Evolutionary conservation across 2,888 invertebrate genomes (phyloP).

Genomic region (Amphipoea oculea): DNA sequence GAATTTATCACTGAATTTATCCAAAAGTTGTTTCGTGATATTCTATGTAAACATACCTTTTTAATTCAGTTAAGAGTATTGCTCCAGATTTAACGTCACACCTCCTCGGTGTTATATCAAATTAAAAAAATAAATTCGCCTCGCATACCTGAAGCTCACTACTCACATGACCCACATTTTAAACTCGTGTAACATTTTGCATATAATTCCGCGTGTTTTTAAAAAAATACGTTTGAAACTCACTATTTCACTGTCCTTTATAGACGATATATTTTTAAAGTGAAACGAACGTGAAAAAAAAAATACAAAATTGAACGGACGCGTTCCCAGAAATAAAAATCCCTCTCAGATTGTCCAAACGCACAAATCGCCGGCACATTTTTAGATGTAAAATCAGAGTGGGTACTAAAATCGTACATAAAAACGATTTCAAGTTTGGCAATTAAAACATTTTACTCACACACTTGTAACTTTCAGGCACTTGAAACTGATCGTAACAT

Average conservation of each 20-base stretch:
- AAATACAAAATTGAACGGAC: conserved; percentile 37
- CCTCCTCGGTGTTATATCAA: conserved; percentile 29
- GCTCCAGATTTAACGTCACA: conserved; percentile 38
- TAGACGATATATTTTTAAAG: conserved; percentile 44
- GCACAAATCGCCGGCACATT: conserved; percentile 14
- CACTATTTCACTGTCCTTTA: conserved; percentile 49
- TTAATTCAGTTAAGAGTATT: conserved; percentile 45
- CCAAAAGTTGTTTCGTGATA: conserved; percentile 3
- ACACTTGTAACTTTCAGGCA: conserved; percentile 41
- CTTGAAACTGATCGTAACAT: conserved; percentile 47
- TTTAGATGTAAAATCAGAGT: conserved; percentile 21
- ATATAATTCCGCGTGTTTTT: conserved; percentile 23
- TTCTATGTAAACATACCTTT: conserved; percentile 15
- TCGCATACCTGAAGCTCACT: conserved; percentile 22
- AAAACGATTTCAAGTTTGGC: conserved; percentile 37
- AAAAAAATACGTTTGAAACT: conserved; percentile 44
- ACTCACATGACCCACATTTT: conserved; percentile 59
- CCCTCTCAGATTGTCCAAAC: conserved; percentile 31
- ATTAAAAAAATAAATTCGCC: conserved; percentile 49
- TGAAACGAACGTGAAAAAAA: conserved; percentile 49
- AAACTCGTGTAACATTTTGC: conserved; percentile 36
- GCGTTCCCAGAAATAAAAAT: conserved; percentile 50
- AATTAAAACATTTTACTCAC: conserved; percentile 53
- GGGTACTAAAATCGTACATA: conserved; percentile 20
- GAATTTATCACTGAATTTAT: neutral